A percentile compares a stretch with the other conserved stretches of the same genome.
Evolutionary conservation across 2,797 vertebrate species (phyloP).

Genomic region (Muscicapa comitata): DNA sequence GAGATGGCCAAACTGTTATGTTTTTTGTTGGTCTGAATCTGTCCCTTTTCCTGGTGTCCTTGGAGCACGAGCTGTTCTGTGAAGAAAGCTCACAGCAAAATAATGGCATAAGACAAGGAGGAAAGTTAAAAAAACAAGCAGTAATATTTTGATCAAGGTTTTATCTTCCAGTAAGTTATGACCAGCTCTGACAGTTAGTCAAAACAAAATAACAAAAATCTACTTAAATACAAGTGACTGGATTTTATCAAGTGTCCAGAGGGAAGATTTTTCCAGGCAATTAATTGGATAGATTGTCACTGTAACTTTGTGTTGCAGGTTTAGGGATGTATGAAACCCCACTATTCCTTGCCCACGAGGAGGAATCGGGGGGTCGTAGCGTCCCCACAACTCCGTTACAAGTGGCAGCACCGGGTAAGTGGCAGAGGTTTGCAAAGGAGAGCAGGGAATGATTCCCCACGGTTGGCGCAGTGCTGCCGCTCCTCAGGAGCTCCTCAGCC

Average conservation of each 20-base stretch:
- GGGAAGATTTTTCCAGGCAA: background rate
- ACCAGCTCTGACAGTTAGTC: background rate
- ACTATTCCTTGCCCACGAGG: conserved; percentile 93
- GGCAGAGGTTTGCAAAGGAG: background rate
- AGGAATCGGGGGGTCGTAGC: conserved; percentile 94
- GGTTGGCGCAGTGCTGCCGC: background rate
- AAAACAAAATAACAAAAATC: background rate
- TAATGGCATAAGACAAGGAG: background rate
- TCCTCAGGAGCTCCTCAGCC: rapidly evolving
- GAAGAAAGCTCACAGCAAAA: background rate
- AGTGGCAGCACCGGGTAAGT: conserved; percentile 91
- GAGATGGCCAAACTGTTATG: background rate
- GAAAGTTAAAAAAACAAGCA: background rate
- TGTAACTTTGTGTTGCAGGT: conserved; percentile 73
- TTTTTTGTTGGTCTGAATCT: background rate
- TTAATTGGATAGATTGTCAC: background rate
- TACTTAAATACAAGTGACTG: background rate
- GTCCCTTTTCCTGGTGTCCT: background rate
- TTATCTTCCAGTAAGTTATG: background rate
- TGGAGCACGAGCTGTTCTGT: background rate
- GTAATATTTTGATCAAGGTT: background rate
- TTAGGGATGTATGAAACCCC: conserved; percentile 98
- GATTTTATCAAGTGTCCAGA: background rate
- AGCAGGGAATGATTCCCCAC: rapidly evolving
- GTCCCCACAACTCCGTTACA: conserved; percentile 96